Evolutionary conservation across 2,797 vertebrate genomes (phyloP).

Genomic region (Neosalanx taihuensis): DNA sequence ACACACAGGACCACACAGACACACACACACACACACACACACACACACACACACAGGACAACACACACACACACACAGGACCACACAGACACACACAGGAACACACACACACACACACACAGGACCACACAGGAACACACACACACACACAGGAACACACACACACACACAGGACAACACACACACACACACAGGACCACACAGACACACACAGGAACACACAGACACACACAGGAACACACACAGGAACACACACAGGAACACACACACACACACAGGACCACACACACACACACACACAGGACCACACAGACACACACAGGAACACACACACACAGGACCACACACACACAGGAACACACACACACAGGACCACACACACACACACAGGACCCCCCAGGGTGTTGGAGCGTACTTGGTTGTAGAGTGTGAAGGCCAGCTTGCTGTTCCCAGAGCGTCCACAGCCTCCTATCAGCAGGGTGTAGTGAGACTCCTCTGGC

Average conservation of each 20-base stretch:
- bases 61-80: neutral
- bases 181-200: constrained; percentile 2
- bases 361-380: constrained; percentile 5
- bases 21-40: constrained; percentile 22
- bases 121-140: too few relatives aligned
- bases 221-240: constrained; percentile 33
- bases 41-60: constrained; percentile 38
- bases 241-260: constrained; percentile 9
- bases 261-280: constrained; percentile 2
- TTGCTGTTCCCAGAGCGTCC: constrained; percentile 86
- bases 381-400: neutral
- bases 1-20: neutral
- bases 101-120: constrained; percentile 5
- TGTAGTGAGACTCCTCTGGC: constrained; percentile 89
- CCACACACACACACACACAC: constrained; percentile 22
- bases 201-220: neutral
- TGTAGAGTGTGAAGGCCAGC: constrained; percentile 92
- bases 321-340: constrained; percentile 30
- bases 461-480: constrained; percentile 89
- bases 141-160: constrained; percentile 20
- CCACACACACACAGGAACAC: neutral
- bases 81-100: too few relatives aligned
- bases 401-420: constrained; percentile 72
- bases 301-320: constrained; percentile 22
- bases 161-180: constrained; percentile 33